A percentile compares a stretch with the other conserved stretches of the same genome.
These are phyloP conservation scores for Gnathonemus longibarbis DNA, from an alignment of 2,113 vertebrate species.

Conservation along the genomic window DNA sequence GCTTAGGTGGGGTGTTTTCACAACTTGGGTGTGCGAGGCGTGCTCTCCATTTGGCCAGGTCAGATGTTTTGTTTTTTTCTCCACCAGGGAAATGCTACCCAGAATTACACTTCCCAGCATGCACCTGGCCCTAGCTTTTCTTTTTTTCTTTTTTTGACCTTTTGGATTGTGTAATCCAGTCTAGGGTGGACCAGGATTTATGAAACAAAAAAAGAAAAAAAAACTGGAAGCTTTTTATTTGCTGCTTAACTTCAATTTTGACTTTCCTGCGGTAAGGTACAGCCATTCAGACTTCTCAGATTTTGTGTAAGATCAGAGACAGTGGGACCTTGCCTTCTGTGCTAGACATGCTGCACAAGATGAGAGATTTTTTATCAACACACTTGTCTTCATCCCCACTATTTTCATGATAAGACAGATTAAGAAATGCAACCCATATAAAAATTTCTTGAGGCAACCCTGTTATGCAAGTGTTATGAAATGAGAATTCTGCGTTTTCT, in stretches of 20 bases:
- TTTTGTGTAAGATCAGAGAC: background rate
- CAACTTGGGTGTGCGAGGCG: background rate
- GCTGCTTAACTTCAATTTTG: background rate
- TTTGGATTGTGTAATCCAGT: background rate
- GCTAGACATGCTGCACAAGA: background rate
- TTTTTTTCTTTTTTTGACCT: background rate
- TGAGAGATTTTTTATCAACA: background rate
- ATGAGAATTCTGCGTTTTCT: background rate
- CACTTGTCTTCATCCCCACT: background rate
- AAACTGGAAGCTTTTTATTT: background rate
- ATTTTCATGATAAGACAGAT: background rate
- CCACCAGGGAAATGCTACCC: background rate
- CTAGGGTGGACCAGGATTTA: background rate
- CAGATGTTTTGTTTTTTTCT: background rate
- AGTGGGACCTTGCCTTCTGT: background rate
- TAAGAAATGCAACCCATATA: background rate
- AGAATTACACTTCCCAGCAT: slow-evolving; percentile 9
- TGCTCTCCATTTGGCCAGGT: background rate
- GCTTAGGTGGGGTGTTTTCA: background rate
- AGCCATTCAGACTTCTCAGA: background rate
- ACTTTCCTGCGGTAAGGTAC: background rate
- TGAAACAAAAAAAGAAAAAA: background rate
- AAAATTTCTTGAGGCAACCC: background rate
- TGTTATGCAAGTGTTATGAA: background rate
- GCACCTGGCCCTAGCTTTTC: background rate